These are phyloP conservation scores for Paratrypauchen microcephalus DNA, from an alignment of 2,797 vertebrate species.

Conservation along the genomic window DNA sequence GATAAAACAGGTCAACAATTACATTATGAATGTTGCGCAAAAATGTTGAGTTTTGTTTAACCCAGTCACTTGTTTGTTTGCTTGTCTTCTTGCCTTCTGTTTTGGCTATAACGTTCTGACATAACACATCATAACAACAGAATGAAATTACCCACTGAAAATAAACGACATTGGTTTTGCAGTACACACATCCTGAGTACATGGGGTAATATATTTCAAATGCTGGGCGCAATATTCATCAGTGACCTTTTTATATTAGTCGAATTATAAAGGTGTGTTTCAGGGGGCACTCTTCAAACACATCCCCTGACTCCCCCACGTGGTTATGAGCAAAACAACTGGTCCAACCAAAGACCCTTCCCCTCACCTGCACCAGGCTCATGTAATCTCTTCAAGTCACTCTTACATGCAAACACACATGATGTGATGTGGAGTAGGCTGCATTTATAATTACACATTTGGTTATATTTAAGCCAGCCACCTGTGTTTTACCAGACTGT, in stretches of 20 bases:
- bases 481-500: background rate
- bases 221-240: conserved; percentile 70
- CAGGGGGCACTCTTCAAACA: conserved; percentile 59
- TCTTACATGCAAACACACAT: background rate
- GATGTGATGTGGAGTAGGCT: background rate
- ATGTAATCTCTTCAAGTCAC: conserved; percentile 39
- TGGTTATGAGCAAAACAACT: conserved; percentile 84
- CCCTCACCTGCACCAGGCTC: conserved; percentile 58
- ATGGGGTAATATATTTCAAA: conserved; percentile 76
- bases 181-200: conserved; percentile 47
- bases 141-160: conserved; percentile 66
- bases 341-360: conserved; percentile 63
- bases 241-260: conserved; percentile 59
- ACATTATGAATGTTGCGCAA: background rate
- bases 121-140: conserved; percentile 16
- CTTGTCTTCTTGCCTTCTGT: conserved; percentile 12
- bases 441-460: background rate
- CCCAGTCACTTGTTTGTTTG: background rate
- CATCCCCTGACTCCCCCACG: conserved; percentile 85
- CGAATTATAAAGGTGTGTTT: conserved; percentile 53
- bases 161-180: conserved; percentile 47
- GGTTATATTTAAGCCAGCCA: background rate
- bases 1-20: background rate
- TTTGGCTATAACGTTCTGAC: conserved; percentile 30
- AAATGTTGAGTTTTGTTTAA: background rate